phyloP scores from a whole-genome alignment of 2,888 invertebrate genomes.

The Miltochrista miniata region DNA sequence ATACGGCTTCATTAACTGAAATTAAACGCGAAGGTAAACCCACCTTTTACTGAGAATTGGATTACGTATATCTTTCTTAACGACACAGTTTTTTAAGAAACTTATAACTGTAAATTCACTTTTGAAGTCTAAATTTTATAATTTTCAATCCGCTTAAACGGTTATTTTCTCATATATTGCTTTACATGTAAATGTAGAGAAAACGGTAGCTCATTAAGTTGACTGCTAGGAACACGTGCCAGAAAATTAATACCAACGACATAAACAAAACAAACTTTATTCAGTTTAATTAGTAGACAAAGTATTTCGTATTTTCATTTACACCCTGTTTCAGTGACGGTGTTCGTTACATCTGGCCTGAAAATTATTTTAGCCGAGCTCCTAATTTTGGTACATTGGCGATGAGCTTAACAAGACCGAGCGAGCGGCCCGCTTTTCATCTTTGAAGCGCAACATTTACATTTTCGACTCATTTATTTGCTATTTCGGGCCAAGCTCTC shows the following conservation, averaged over 20 bases:
- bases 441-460: slow-evolving; percentile 83
- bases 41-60: background rate
- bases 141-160: slow-evolving; percentile 2
- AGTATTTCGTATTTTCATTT: slow-evolving; percentile 47
- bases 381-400: slow-evolving; percentile 83
- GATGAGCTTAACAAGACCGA: slow-evolving; percentile 80
- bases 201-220: slow-evolving; percentile 5
- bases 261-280: slow-evolving; percentile 25
- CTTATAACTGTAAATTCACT: background rate
- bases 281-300: slow-evolving; percentile 45
- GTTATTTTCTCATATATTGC: background rate
- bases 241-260: slow-evolving; percentile 22
- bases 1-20: slow-evolving; percentile 30
- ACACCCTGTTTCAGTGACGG: slow-evolving; percentile 43
- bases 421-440: slow-evolving; percentile 80
- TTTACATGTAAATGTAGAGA: slow-evolving; percentile 10
- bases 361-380: slow-evolving; percentile 77
- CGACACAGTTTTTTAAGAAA: slow-evolving; percentile 9
- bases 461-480: slow-evolving; percentile 84
- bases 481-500: slow-evolving; percentile 77
- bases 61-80: slow-evolving; percentile 17
- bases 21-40: slow-evolving; percentile 8
- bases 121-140: no score
- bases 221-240: slow-evolving; percentile 18
- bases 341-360: slow-evolving; percentile 71